A percentile compares a stretch with the other conserved stretches of the same genome.
phyloP scores from a whole-genome alignment of 2,113 vertebrate species.

The Rafetus swinhoei region DNA sequence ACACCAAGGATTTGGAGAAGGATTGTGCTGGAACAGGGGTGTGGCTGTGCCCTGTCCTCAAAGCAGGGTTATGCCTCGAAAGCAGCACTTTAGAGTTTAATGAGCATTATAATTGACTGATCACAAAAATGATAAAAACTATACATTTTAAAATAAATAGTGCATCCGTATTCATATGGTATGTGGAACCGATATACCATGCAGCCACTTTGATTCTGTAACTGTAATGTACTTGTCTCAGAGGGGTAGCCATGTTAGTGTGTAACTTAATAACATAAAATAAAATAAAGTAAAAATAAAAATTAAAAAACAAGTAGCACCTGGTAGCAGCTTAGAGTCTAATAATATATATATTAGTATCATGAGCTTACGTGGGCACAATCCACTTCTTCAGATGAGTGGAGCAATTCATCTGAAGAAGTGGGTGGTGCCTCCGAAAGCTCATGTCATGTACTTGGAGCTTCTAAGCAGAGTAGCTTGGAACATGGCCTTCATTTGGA shows the following conservation, averaged over 20 bases:
- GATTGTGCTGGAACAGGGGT: background rate
- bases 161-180: background rate
- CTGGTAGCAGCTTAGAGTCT: too few species aligned
- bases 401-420: too few species aligned
- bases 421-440: too few species aligned
- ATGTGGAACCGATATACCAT: background rate
- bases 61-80: background rate
- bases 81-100: background rate
- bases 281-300: too few species aligned
- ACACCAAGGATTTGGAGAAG: background rate
- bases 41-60: background rate
- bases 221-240: background rate
- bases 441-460: background rate
- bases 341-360: too few species aligned
- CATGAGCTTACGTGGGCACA: too few species aligned
- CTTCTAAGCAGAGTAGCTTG: background rate
- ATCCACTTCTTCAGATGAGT: too few species aligned
- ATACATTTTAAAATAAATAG: background rate
- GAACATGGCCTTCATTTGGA: background rate
- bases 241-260: too few species aligned
- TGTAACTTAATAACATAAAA: too few species aligned
- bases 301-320: too few species aligned
- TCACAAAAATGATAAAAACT: background rate
- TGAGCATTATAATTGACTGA: background rate
- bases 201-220: background rate